Evolutionary conservation across 2,888 invertebrate genomes (phyloP).

Genomic region (Cylindroiulus punctatus): DNA sequence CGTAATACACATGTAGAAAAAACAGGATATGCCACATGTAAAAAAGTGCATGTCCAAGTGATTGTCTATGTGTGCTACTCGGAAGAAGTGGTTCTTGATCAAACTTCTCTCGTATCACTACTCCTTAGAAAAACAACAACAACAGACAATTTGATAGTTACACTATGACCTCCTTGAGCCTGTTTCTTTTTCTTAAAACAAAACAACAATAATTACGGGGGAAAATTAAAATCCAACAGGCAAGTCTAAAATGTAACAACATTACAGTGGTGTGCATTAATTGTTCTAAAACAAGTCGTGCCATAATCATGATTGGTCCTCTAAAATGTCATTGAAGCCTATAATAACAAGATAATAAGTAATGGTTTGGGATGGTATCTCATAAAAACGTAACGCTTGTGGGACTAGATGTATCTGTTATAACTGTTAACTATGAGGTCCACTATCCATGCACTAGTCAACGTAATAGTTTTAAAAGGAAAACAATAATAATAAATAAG

Average conservation of each 20-base stretch:
- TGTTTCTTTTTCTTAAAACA: slow-evolving; percentile 19
- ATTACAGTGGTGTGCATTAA: slow-evolving; percentile 34
- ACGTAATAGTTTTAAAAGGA: not conserved
- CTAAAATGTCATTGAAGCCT: slow-evolving; percentile 25
- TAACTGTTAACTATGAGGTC: slow-evolving; percentile 45
- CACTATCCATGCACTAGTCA: slow-evolving; percentile 35
- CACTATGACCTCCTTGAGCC: slow-evolving; percentile 22
- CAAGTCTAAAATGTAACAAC: slow-evolving; percentile 34
- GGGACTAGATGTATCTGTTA: slow-evolving; percentile 35
- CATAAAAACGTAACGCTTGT: slow-evolving; percentile 31
- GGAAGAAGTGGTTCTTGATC: slow-evolving; percentile 1
- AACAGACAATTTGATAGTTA: slow-evolving; percentile 40
- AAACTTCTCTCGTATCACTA: not conserved
- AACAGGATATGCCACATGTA: not conserved
- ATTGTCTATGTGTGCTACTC: slow-evolving; percentile 47
- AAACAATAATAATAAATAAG: slow-evolving; percentile 37
- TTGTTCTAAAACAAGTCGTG: slow-evolving; percentile 43
- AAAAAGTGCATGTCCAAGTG: slow-evolving; percentile 41
- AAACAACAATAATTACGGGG: slow-evolving; percentile 40
- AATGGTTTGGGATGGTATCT: slow-evolving; percentile 40
- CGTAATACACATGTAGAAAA: too few species aligned
- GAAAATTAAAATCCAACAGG: slow-evolving; percentile 28
- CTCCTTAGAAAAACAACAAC: slow-evolving; percentile 10
- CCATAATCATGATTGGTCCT: slow-evolving; percentile 45
- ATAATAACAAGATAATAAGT: slow-evolving; percentile 45